Base-by-base conservation (phyloP, 2,113 vertebrate species). In the Pterocles burchelli region DNA sequence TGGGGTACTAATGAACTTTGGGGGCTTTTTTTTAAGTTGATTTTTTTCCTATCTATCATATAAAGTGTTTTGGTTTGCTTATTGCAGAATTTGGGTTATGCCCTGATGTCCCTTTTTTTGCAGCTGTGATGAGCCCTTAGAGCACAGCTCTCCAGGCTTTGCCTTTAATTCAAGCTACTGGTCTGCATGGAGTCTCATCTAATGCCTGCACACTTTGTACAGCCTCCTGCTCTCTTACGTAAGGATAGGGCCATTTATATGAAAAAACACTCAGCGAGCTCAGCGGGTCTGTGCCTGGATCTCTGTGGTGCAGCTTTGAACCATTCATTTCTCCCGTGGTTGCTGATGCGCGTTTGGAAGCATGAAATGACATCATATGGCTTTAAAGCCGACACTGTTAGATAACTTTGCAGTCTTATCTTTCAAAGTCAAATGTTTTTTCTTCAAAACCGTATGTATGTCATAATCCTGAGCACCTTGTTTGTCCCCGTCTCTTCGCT, bases 191-290 rank as follows among this genome's bases (percentile, higher is more conserved):
- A 71, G 52, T 84, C 33, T 73, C 71, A 36, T 28, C 51, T 86
- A 20, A 63, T 25, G 26, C 70, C 55, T 43, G 48, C 8, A 17
- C 0, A 0, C n/a, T 41, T 73, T 1, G 0, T 51, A 19, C 75
- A 67, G 48, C 46, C 41, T 94, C 71, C 28, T 1, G 1, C 20
- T 72, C 46, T 66, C 52, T 71, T 51, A 25, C 0, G 0, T 28
- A 22, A 70, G 66, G 54, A 4, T 68, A 80, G 76, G 70, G 58
- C 48, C 66, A 36, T 88, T 88, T 67, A 9, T 76, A 13, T 67
- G 67, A 66, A 73, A 58, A 88, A 86, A 48, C n/a, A 33, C 36
- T 43, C 41, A 46, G 89, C 1, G 31, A 82, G 34, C 90, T 90
- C 85, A 72, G 88, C 12, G 12, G 48, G 57, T 63, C 68, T 61